Evolutionary conservation across 2,888 invertebrate species (phyloP).

Genomic region (Hololepta plana): DNA sequence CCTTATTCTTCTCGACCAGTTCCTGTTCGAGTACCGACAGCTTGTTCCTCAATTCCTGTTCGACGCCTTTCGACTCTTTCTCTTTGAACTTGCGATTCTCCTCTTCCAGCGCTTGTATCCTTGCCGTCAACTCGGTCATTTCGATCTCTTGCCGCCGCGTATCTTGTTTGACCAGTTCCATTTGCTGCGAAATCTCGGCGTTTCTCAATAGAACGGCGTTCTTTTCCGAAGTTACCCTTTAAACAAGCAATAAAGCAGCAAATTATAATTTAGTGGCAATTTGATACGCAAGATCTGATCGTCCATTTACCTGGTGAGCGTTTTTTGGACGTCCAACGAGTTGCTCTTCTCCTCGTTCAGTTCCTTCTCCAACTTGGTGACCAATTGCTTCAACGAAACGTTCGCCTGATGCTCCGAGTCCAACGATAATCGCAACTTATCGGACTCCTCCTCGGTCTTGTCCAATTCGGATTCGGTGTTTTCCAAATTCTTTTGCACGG

Average conservation of each 20-base stretch:
- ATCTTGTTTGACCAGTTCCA: constrained; percentile 58
- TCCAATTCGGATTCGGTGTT: constrained; percentile 29
- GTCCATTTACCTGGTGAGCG: constrained; percentile 21
- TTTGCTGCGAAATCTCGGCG: constrained; percentile 65
- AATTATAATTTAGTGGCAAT: too few species aligned
- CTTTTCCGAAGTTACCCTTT: constrained; percentile 54
- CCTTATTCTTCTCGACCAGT: constrained; percentile 44
- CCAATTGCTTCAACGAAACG: constrained; percentile 29
- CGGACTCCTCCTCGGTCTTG: constrained; percentile 31
- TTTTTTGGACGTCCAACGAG: constrained; percentile 26
- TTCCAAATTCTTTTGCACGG: constrained; percentile 24
- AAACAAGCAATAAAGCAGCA: constrained; percentile 8
- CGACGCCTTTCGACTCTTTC: constrained; percentile 25
- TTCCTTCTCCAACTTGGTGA: constrained; percentile 31
- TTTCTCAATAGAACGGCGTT: constrained; percentile 57
- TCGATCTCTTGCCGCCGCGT: constrained; percentile 50
- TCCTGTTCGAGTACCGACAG: constrained; percentile 40
- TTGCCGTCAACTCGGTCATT: constrained; percentile 37
- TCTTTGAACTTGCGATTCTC: constrained; percentile 22
- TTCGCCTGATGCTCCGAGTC: constrained; percentile 37
- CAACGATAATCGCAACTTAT: constrained; percentile 29
- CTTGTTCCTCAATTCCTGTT: constrained; percentile 30
- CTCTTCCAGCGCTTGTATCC: constrained; percentile 35
- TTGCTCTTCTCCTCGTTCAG: constrained; percentile 35
- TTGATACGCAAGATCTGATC: too few species aligned